Conservation (phyloP, 2,797 vertebrate species). For the Todus mexicanus region DNA sequence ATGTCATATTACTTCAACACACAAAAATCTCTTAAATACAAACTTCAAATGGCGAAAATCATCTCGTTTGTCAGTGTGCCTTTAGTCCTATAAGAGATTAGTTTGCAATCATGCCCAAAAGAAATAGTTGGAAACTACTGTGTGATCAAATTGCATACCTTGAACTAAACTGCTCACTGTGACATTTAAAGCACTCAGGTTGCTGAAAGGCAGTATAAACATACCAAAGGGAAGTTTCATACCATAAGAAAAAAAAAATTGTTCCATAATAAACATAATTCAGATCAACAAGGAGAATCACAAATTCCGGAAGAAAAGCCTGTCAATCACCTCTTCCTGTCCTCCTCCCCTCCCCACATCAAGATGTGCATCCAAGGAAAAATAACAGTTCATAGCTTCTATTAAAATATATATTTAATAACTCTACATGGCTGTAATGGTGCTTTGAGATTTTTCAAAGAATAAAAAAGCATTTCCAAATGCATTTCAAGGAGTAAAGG, state of each 20-base stretch:
- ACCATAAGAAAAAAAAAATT: not conserved
- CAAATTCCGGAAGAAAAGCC: constrained; percentile 1
- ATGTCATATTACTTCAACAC: not conserved
- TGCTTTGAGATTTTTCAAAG: constrained; percentile 16
- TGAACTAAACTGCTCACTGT: not conserved
- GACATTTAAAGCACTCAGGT: not conserved
- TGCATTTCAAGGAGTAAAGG: constrained; percentile 30
- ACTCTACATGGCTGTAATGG: not conserved
- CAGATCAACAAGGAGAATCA: not conserved
- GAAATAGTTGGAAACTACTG: not conserved
- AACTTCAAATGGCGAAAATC: not conserved
- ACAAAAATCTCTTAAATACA: not conserved
- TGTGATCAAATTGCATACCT: not conserved
- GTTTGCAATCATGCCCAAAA: not conserved
- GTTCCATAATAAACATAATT: constrained; percentile 8
- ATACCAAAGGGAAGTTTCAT: not conserved
- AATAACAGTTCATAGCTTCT: not conserved
- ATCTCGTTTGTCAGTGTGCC: not conserved
- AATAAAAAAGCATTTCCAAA: constrained; percentile 26
- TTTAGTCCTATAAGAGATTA: not conserved
- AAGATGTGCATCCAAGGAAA: not conserved
- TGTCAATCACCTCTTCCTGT: not conserved
- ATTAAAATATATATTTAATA: constrained; percentile 37
- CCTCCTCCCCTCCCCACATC: not conserved
- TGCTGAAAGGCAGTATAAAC: not conserved